These are phyloP conservation scores for Montifringilla adamsi DNA, from an alignment of 2,113 vertebrate species.

Conservation along the genomic window DNA sequence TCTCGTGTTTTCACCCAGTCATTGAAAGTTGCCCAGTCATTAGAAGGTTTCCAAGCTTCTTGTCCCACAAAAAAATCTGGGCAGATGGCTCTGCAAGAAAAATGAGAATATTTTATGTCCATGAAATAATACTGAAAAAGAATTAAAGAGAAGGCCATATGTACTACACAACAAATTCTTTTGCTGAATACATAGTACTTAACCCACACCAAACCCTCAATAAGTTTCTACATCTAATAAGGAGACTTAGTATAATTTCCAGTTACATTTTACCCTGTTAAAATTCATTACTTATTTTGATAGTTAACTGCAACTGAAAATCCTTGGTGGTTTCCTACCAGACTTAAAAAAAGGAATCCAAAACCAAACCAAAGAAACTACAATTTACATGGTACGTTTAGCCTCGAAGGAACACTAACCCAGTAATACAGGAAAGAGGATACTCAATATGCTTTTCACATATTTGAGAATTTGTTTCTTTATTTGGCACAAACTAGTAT, in stretches of 20 bases:
- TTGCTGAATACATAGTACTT: background rate
- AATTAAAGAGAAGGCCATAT: background rate
- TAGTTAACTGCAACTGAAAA: background rate
- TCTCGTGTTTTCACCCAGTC: conserved; percentile 83
- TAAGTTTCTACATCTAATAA: background rate
- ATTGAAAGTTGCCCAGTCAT: conserved; percentile 79
- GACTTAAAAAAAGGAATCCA: background rate
- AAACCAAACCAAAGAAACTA: background rate
- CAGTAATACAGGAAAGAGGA: background rate
- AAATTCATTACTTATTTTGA: background rate
- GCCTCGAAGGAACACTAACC: background rate
- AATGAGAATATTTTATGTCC: background rate
- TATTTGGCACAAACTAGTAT: background rate
- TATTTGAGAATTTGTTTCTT: background rate
- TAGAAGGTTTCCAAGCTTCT: conserved; percentile 80
- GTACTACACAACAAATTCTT: background rate
- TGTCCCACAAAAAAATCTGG: conserved; percentile 90
- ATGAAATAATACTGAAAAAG: background rate
- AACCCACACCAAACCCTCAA: background rate
- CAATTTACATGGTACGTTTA: fast-evolving
- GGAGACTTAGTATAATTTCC: background rate
- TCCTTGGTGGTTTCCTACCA: background rate
- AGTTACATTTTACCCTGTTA: background rate
- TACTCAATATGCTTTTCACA: background rate
- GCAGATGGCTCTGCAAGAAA: conserved; percentile 77